These are phyloP conservation scores for Atractosteus spatula DNA, from an alignment of 2,113 vertebrate genomes.

Conservation along the genomic window DNA sequence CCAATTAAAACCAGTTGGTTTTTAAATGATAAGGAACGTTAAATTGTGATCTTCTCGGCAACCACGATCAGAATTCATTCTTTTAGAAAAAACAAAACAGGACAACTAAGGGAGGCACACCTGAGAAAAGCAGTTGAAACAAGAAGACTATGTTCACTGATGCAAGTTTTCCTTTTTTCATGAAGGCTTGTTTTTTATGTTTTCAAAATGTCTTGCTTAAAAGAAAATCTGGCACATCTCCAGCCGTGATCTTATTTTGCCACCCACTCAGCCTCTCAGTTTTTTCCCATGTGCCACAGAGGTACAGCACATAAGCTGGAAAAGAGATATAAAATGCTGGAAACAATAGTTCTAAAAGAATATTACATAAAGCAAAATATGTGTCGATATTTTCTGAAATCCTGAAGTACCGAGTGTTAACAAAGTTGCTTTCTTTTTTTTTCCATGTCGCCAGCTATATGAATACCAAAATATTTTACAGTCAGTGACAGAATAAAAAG, in stretches of 20 bases:
- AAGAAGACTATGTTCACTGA: not conserved
- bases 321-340: not conserved
- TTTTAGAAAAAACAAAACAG: too few species aligned
- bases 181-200: conserved; percentile 8
- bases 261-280: conserved; percentile 1
- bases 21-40: not conserved
- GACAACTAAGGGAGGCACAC: too few species aligned
- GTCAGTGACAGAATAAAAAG: not conserved
- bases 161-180: not conserved
- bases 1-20: not conserved
- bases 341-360: not conserved
- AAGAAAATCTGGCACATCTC: conserved; percentile 15
- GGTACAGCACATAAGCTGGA: not conserved
- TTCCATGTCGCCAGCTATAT: not conserved
- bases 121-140: not conserved
- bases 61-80: not conserved
- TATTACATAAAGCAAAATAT: not conserved
- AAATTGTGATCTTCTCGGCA: not conserved
- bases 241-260: conserved; percentile 14
- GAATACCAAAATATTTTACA: not conserved
- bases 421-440: not conserved
- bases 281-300: conserved; percentile 2
- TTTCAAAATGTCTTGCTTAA: conserved; percentile 16
- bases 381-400: not conserved
- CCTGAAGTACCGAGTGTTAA: not conserved